A percentile compares a stretch with the other conserved stretches of the same genome.
These are phyloP conservation scores for Gallinago jamesoni DNA, from an alignment of 2,113 vertebrate species.

Conservation along the genomic window DNA sequence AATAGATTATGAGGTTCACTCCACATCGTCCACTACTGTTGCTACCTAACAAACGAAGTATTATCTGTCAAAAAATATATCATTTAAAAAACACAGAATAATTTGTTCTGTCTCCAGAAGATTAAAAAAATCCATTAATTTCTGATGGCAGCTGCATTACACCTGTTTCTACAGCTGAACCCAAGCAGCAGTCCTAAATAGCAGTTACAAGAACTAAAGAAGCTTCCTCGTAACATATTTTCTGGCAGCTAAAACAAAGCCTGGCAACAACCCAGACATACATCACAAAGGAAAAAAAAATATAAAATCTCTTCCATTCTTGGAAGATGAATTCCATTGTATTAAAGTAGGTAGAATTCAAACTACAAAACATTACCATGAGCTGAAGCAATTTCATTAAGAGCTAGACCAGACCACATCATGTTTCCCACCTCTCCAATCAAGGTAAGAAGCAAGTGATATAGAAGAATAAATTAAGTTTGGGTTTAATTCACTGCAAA, in stretches of 20 bases:
- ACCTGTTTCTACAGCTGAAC: not conserved
- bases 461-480: not conserved
- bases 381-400: not conserved
- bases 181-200: not conserved
- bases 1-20: not conserved
- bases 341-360: not conserved
- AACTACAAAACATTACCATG: not conserved
- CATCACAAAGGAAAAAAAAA: not conserved
- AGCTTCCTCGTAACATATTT: not conserved
- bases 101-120: not conserved
- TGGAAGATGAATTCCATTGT: not conserved
- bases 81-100: not conserved
- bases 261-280: not conserved
- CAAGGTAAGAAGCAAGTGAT: not conserved
- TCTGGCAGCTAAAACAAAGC: not conserved
- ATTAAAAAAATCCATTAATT: not conserved
- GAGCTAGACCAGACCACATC: not conserved
- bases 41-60: not conserved
- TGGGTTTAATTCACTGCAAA: not conserved
- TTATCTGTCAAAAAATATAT: not conserved
- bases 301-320: not conserved
- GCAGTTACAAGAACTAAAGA: not conserved
- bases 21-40: not conserved
- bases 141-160: not conserved
- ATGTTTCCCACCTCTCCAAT: not conserved